Evolutionary conservation across 2,113 vertebrate species (phyloP), one percentile per base, ranked within the genome.

Genomic region (Gallinago jamesoni): DNA sequence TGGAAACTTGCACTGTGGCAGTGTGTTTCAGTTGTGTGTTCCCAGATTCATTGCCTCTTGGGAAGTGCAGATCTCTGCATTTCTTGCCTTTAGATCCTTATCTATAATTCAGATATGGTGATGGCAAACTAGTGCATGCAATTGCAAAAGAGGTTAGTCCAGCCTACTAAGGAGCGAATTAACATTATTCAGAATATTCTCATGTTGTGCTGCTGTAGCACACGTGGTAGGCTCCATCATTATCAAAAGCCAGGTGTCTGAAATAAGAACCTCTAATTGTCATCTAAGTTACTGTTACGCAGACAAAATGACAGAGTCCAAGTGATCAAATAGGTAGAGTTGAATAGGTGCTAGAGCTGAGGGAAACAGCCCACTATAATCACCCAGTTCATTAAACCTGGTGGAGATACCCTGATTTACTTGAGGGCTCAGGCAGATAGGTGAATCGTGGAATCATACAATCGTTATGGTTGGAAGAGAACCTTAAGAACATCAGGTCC

Each of bases 281-380:
- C n/a, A 6, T 22, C 13, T 10, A 33, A 43, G 39, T 16, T 22
- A 11, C 73, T 1, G 5, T 47, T 22, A 4, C 0, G 0, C 52
- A 52, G 79, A 6, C 53, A 74, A 68, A 18, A 39, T 52, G 50
- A 22, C 31, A 9, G 39, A 24, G 45, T 4, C 7, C 55, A 11
- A 56, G 39, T 1, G 28, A 83, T 66, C 48, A 52, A 10, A 55
- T 14, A 3, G 3, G 0, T 3, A 15, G 0, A 28, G 12, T 25
- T 9, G 60, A 60, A 37, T 3, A 12, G 72, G 31, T 6, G 13
- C 1, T 4, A n/a, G 41, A n/a, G 74, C 37, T 18, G 27, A 25
- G 37, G 23, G 27, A n/a, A 85, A 8, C 20, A 59, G 16, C 28
- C 33, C 59, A 3, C 39, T 11, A 3, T 24, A 4, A 3, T 9